Base-by-base conservation (phyloP, 2,888 invertebrate genomes). In the Rhaphigaster nebulosa region DNA sequence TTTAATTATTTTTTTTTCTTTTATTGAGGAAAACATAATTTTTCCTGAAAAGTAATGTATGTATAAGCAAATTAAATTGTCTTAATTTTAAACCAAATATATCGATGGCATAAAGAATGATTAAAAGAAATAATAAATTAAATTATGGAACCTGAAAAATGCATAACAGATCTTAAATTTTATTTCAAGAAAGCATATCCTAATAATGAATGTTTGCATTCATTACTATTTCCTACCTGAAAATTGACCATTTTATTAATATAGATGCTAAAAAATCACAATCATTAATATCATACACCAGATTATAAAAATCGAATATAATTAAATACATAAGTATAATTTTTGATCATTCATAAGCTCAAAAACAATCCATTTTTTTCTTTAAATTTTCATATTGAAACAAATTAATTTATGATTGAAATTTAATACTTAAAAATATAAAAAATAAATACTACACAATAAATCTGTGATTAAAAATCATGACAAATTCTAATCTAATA, bases 281-380 rank as follows among this genome's bases (percentile, higher is more conserved):
- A 70, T 38, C 0, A 76, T 76, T 76, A 20, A 76, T 38, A 38
- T 76, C 34, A 18, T 38, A 76, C 70, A 76, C n/a, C n/a, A n/a
- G n/a, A n/a, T n/a, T n/a, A n/a, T n/a, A n/a, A n/a, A n/a, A 70
- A 70, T n/a, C 34, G 34, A 70, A 29, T 8, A 34, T 18, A 76
- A 23, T 38, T 65, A 65, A 34, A 5, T 65, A n/a, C 29, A 65
- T 0, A 23, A n/a, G 8, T 13, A n/a, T 76, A 38, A 15, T 38
- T 76, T 76, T 76, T 76, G 70, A 76, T 76, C 38, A 76, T 76
- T 76, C 45, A 45, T 45, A n/a, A n/a, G n/a, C n/a, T n/a, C n/a
- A n/a, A n/a, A n/a, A n/a, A n/a, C 4, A 45, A 45, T 45, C 10
- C 45, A 45, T 45, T 45, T 4, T 45, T 45, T 45, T 45, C 10